Evolutionary conservation across 2,888 invertebrate species (phyloP).

Genomic region (Enoplolaimus lenunculus): DNA sequence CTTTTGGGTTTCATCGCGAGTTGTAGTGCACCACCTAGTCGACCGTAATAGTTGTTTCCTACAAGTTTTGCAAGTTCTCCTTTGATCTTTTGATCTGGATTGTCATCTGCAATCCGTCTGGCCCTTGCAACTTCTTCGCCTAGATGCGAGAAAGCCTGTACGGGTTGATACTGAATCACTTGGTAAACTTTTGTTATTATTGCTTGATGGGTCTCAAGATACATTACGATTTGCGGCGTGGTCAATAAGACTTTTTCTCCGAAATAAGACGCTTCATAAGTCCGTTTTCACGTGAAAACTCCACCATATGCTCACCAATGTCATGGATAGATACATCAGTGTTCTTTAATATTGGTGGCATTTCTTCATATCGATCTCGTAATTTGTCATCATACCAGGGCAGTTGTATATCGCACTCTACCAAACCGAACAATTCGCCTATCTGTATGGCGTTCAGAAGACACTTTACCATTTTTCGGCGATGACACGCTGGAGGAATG

Average conservation of each 20-base stretch:
- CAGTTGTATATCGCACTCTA: background rate
- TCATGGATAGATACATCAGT: constrained; percentile 8
- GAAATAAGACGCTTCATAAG: too few species aligned
- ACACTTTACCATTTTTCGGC: too few species aligned
- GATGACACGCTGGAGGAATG: too few species aligned
- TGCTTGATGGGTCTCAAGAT: background rate
- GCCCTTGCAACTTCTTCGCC: background rate
- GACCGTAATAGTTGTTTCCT: constrained; percentile 9
- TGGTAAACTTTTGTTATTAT: background rate
- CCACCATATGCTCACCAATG: background rate
- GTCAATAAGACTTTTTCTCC: too few species aligned
- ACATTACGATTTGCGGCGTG: too few species aligned
- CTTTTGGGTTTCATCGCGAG: too few species aligned
- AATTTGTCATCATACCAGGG: background rate
- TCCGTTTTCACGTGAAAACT: background rate
- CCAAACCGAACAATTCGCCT: background rate
- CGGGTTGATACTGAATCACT: background rate
- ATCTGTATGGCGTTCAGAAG: too few species aligned
- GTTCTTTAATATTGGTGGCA: constrained; percentile 13
- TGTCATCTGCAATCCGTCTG: background rate
- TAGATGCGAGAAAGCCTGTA: background rate
- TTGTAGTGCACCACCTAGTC: too few species aligned
- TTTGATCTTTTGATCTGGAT: constrained; percentile 10
- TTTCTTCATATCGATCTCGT: background rate
- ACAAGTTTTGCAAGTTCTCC: background rate